These are phyloP conservation scores for Habropoda laboriosa DNA, from an alignment of 1,140 invertebrate genomes.

Conservation along the genomic window DNA sequence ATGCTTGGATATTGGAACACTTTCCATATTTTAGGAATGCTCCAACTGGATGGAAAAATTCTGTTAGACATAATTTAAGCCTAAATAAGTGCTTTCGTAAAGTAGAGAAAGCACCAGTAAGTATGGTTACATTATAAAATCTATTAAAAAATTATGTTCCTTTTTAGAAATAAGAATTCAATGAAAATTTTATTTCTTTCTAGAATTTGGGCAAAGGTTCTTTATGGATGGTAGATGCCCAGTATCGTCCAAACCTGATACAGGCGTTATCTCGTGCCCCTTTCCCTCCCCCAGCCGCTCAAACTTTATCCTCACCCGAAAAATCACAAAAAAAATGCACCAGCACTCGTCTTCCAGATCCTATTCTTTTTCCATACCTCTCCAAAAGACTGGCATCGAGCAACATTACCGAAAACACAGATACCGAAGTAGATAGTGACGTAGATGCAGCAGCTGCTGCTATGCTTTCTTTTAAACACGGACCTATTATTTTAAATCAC, in stretches of 20 bases:
- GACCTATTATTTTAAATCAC: conserved; percentile 82
- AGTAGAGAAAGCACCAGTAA: conserved; percentile 94
- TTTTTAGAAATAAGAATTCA: not conserved
- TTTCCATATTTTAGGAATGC: conserved; percentile 98
- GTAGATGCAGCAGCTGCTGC: conserved; percentile 91
- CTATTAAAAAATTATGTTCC: not conserved
- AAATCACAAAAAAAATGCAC: conserved; percentile 72
- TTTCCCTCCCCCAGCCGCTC: conserved; percentile 87
- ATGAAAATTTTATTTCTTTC: conserved; percentile 64
- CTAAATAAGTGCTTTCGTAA: conserved; percentile 99
- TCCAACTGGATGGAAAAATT: conserved; percentile 99
- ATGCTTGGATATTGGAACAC: conserved; percentile 98
- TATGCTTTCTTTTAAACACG: conserved; percentile 91
- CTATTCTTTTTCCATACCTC: conserved; percentile 90
- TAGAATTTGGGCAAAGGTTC: conserved; percentile 96
- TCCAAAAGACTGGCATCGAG: conserved; percentile 86
- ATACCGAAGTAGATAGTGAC: conserved; percentile 85
- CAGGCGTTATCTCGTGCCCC: conserved; percentile 92
- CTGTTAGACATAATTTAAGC: conserved; percentile 96
- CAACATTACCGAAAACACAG: conserved; percentile 76
- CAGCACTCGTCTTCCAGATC: conserved; percentile 84
- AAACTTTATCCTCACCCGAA: conserved; percentile 75
- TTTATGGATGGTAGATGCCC: conserved; percentile 96
- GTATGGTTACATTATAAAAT: conserved; percentile 63
- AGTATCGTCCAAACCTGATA: conserved; percentile 91